Evolutionary conservation across 2,113 vertebrate species (phyloP), one percentile per base, ranked within the genome.

Genomic region (Melanocharis versteri): DNA sequence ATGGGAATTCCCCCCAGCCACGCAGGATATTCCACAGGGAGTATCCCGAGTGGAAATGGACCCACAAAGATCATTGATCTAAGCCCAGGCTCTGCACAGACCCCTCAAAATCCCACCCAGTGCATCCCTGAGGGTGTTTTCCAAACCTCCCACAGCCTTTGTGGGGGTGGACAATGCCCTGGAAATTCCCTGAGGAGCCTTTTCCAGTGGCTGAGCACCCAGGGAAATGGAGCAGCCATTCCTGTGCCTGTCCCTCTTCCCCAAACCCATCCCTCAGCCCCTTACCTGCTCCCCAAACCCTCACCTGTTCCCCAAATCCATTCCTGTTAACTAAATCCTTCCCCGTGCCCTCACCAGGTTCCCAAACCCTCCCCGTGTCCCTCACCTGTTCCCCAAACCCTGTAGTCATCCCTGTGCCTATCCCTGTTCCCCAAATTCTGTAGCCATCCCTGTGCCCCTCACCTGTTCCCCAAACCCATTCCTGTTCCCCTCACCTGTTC

Each of bases 21-120:
- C 42, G 22, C 9, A 15, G 56, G n/a, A 22, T 16, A 23, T 37
- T 37, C 14, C 35, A 39, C 20, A 11, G 27, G 56, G 81, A 21
- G 17, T 10, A 5, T 24, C 35, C 64, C 2, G 4, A 60, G 24
- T 2, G 30, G 31, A 9, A 42, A 42, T 28, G 8, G 26, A 37
- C 1, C 6, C 21, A 4, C 8, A 3, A 11, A 53, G 78, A 40
- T 58, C 56, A 6, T 0, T 12, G 48, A 51, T 33, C 47, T 33
- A 20, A 61, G 3, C 31, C 50, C 15, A 16, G 45, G 53, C 40
- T 7, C 70, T 42, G 37, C 69, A 54, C 22, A 44, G 39, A 15
- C 1, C 10, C 18, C 42, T 22, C 22, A 10, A 0, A 60, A 60
- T 19, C 11, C 27, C 3, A 8, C 22, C 3, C 44, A 20, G 22